Evolutionary conservation across 2,888 invertebrate species (phyloP).

Genomic region (Vesta saturnalis): DNA sequence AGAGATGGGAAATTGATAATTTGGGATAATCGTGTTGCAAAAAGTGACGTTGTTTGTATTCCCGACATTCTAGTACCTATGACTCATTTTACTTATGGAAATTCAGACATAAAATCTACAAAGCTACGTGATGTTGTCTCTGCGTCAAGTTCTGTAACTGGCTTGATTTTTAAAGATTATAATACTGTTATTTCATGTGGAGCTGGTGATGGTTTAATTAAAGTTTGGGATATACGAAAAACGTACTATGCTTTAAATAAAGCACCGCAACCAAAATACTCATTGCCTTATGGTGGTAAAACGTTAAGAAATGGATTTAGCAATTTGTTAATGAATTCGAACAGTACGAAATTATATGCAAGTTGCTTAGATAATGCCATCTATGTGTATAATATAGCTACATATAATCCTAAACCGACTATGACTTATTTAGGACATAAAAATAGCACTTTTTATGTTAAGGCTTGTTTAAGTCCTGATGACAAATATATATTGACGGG

Average conservation of each 20-base stretch:
- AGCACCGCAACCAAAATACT: conserved; percentile 76
- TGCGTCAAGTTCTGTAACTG: conserved; percentile 80
- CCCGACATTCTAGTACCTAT: conserved; percentile 79
- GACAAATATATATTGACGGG: conserved; percentile 85
- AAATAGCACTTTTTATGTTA: conserved; percentile 86
- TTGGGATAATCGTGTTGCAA: conserved; percentile 78
- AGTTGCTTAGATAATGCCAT: conserved; percentile 89
- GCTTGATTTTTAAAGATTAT: conserved; percentile 84
- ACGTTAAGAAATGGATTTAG: conserved; percentile 80
- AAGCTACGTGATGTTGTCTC: conserved; percentile 55
- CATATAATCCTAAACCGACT: conserved; percentile 73
- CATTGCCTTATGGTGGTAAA: conserved; percentile 78
- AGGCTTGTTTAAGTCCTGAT: conserved; percentile 83
- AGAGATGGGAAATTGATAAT: conserved; percentile 87
- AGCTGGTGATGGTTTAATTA: conserved; percentile 86
- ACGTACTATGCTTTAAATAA: conserved; percentile 72
- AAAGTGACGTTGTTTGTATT: conserved; percentile 58
- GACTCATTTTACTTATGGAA: conserved; percentile 75
- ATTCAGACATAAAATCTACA: too few relatives aligned
- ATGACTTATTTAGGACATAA: conserved; percentile 77
- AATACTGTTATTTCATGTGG: conserved; percentile 84
- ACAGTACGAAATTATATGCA: conserved; percentile 77
- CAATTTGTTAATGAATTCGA: conserved; percentile 78
- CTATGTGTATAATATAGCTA: conserved; percentile 83
- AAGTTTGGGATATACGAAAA: conserved; percentile 86